Evolutionary conservation across 2,113 vertebrate species (phyloP), one percentile per base, ranked within the genome.

Genomic region (Chloroceryle aenea): DNA sequence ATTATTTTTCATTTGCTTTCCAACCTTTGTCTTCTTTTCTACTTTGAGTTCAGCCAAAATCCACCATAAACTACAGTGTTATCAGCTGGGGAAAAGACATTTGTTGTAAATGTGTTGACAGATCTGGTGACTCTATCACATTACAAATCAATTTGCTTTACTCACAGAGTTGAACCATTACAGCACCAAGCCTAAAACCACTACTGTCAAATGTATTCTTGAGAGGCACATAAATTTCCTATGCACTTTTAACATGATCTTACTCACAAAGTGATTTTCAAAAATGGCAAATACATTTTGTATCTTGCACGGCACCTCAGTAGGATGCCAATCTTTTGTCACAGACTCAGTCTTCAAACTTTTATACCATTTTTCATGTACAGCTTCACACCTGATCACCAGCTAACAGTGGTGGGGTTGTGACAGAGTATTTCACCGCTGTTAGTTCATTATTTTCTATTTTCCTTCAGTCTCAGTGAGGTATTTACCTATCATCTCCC

Each of bases 31-130:
- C 62, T 93, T 85, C 71, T 89, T 87, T 89, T 56, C 43, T 91
- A 30, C 11, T 64, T 61, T 36, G 80, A 94, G 91, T 92, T 96
- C 91, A 95, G 91, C 93, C 93, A 93, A 94, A 95, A 94, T 87
- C 42, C 89, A 82, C 56, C 38, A 23, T 48, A 87, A 91, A 52
- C 36, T 64, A 38, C 40, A 91, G 30, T 1, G 1, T 75, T 91
- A 79, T 76, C 84, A 79, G 16, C 74, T 52, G 66, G 38, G 68
- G 67, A 81, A 55, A 85, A 78, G 62, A 68, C 3, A 4, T 10
- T 13, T 48, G 47, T 21, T 74, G 56, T 59, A 81, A 95, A 92
- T 36, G 43, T 76, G 81, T 62, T 95, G 87, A 87, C 68, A 58
- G 48, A 48, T 87, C 43, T 95, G 66, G 40, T 72, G 76, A 89